Evolutionary conservation across 1,140 invertebrate genomes (phyloP).

Genomic region (Geopemphigus sp.): DNA sequence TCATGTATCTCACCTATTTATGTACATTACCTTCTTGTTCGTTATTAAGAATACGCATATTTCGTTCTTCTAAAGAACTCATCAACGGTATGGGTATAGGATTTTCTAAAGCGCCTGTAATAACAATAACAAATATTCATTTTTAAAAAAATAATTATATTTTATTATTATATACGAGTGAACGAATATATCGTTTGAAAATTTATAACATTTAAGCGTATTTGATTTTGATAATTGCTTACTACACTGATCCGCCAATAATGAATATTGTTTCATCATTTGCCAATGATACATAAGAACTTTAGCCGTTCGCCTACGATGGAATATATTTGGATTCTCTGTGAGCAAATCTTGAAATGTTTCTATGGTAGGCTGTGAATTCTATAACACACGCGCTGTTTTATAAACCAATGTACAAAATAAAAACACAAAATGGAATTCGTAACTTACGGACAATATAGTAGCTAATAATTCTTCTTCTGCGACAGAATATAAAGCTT

Average conservation of each 20-base stretch:
- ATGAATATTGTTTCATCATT: constrained; percentile 87
- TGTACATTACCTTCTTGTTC: constrained; percentile 44
- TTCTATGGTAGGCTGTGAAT: constrained; percentile 68
- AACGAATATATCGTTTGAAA: neutral
- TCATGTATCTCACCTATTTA: no score
- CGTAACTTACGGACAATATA: constrained; percentile 74
- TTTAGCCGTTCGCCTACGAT: constrained; percentile 82
- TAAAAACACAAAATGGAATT: constrained; percentile 19
- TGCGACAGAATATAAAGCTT: constrained; percentile 82
- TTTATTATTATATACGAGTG: neutral
- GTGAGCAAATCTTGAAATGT: constrained; percentile 85
- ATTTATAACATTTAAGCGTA: neutral
- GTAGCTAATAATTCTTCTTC: constrained; percentile 86
- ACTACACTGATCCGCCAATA: constrained; percentile 85
- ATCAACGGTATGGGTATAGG: constrained; percentile 48
- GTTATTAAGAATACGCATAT: constrained; percentile 48
- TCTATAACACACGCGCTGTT: constrained; percentile 56
- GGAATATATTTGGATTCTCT: constrained; percentile 80
- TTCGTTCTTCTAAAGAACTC: constrained; percentile 47
- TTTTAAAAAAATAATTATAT: neutral
- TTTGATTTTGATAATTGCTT: constrained; percentile 56
- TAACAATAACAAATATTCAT: neutral
- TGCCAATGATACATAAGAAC: constrained; percentile 86
- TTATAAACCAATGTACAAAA: constrained; percentile 30
- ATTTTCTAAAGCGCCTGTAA: constrained; percentile 45